phyloP scores from a whole-genome alignment of 2,113 vertebrate genomes.

The Gnathonemus echidnorhynchus region DNA sequence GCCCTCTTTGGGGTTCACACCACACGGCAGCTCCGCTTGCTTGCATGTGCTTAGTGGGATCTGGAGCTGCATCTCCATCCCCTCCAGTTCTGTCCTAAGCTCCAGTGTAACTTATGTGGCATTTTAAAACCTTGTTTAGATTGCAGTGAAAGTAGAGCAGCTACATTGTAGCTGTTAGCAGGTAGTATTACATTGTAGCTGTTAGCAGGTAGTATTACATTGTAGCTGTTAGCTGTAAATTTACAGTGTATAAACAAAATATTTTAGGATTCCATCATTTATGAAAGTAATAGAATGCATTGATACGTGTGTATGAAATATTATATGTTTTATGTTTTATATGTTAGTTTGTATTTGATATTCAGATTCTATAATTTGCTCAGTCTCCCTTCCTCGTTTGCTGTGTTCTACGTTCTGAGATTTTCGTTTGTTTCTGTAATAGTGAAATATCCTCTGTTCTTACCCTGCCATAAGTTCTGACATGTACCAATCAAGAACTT shows the following conservation, averaged over 20 bases:
- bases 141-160: neutral
- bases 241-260: neutral
- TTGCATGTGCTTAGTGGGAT: constrained; percentile 56
- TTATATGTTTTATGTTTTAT: neutral
- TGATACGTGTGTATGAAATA: neutral
- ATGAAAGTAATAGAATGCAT: neutral
- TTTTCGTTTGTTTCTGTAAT: neutral
- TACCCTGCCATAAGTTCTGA: neutral
- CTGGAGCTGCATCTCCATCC: neutral
- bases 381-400: neutral
- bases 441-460: neutral
- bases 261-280: neutral
- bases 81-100: neutral
- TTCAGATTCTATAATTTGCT: neutral
- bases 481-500: neutral
- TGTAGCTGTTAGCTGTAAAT: neutral
- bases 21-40: constrained; percentile 63
- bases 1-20: constrained; percentile 85
- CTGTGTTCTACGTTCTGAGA: neutral
- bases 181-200: neutral
- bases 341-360: neutral
- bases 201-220: neutral
- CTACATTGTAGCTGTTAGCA: too few relatives aligned
- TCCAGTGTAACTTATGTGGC: neutral
- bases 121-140: neutral